A percentile compares a stretch with the other conserved stretches of the same genome.
Evolutionary conservation across 2,888 invertebrate species (phyloP).

Genomic region (Trichogramma evanescens): DNA sequence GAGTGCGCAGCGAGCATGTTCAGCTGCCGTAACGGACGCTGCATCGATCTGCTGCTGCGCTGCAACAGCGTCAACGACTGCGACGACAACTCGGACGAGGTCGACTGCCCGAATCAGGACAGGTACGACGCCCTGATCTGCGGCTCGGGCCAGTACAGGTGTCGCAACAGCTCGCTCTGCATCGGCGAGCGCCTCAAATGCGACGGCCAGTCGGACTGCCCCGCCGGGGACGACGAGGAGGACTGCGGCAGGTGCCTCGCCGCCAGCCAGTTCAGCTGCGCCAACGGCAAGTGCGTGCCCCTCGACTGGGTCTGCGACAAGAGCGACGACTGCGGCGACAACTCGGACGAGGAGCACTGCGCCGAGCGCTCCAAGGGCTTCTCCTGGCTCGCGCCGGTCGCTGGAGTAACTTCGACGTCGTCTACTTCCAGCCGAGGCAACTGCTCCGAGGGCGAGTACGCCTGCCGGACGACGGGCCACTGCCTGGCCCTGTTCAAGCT

Average conservation of each 20-base stretch:
- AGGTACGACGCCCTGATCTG: conserved; percentile 24
- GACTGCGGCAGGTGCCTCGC: conserved; percentile 52
- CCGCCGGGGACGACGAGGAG: conserved; percentile 65
- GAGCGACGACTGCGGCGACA: conserved; percentile 62
- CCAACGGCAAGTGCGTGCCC: conserved; percentile 57
- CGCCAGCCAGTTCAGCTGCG: conserved; percentile 52
- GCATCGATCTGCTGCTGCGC: conserved; percentile 50
- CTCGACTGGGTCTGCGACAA: conserved; percentile 56
- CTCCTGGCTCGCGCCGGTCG: neutral
- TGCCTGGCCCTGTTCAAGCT: conserved; percentile 60
- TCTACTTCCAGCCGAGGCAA: conserved; percentile 15
- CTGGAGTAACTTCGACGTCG: neutral
- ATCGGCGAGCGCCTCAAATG: conserved; percentile 48
- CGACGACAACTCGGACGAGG: conserved; percentile 54
- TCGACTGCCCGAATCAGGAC: conserved; percentile 38
- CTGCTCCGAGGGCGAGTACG: conserved; percentile 46
- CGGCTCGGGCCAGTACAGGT: conserved; percentile 29
- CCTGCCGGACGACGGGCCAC: conserved; percentile 55
- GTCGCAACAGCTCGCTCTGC: conserved; percentile 32
- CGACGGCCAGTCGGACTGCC: conserved; percentile 62
- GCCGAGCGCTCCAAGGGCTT: neutral
- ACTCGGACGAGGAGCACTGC: conserved; percentile 60
- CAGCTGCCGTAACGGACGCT: conserved; percentile 51
- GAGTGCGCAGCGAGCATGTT: conserved; percentile 45
- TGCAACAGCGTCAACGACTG: conserved; percentile 58